Evolutionary conservation across 2,113 vertebrate genomes (phyloP).

Genomic region (Phalacrocorax pelagicus): DNA sequence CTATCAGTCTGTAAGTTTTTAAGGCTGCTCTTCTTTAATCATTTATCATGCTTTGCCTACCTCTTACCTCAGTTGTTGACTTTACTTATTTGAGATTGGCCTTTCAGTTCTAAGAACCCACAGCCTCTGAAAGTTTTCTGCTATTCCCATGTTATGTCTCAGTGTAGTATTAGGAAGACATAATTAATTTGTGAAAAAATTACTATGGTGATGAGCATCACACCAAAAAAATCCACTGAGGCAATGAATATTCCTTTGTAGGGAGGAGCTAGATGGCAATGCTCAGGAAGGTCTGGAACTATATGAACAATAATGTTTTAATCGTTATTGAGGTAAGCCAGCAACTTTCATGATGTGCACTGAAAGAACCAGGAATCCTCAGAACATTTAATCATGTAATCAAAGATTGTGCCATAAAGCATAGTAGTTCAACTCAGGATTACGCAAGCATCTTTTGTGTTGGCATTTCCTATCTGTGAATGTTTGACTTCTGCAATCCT

Average conservation of each 20-base stretch:
- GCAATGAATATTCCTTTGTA: neutral
- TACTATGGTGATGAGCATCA: neutral
- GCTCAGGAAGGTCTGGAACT: neutral
- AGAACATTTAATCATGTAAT: neutral
- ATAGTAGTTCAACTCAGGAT: neutral
- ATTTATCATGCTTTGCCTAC: neutral
- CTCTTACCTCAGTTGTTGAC: neutral
- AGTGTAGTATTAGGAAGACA: neutral
- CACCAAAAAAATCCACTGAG: neutral
- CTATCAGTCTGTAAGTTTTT: neutral
- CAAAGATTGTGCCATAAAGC: neutral
- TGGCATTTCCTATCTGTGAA: neutral
- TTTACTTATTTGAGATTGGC: neutral
- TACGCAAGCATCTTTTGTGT: neutral
- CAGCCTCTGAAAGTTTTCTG: neutral
- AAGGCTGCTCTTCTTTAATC: neutral
- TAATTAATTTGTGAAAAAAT: neutral
- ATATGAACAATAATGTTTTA: neutral
- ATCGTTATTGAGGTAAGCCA: neutral
- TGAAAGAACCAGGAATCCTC: neutral
- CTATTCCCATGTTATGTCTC: neutral
- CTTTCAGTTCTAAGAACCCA: neutral
- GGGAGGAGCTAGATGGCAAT: neutral
- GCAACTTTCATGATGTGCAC: neutral
- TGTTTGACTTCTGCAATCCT: neutral